Conservation (phyloP, 2,797 vertebrate species). For the Melanotaenia trifasciata region DNA sequence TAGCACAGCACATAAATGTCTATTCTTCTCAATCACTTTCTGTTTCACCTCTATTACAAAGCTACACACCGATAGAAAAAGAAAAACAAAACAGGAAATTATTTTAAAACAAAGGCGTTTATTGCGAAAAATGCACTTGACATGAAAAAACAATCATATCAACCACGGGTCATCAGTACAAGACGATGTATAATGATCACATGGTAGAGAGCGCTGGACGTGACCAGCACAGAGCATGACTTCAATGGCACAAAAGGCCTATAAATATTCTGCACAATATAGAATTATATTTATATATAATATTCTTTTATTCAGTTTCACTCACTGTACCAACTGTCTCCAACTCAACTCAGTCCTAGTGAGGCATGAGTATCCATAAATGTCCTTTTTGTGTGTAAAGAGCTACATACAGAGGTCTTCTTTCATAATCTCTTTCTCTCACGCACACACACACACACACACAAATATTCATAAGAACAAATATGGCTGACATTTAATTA, state of each 20-base stretch:
- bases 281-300: slow-evolving; percentile 76
- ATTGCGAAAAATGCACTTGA: slow-evolving; percentile 89
- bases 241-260: slow-evolving; percentile 83
- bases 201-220: slow-evolving; percentile 78
- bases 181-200: slow-evolving; percentile 87
- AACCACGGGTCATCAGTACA: slow-evolving; percentile 86
- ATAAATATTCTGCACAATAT: slow-evolving; percentile 87
- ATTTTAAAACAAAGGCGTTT: slow-evolving; percentile 87
- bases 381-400: slow-evolving; percentile 65
- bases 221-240: slow-evolving; percentile 77
- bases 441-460: slow-evolving; percentile 30
- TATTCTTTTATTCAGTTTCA: slow-evolving; percentile 51
- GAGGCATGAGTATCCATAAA: slow-evolving; percentile 62
- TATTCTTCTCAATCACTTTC: neutral
- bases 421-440: neutral
- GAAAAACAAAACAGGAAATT: slow-evolving; percentile 11
- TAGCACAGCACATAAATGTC: slow-evolving; percentile 29
- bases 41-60: slow-evolving; percentile 6
- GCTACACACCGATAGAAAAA: slow-evolving; percentile 14
- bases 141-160: slow-evolving; percentile 85
- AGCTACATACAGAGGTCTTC: slow-evolving; percentile 75
- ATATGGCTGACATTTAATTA: slow-evolving; percentile 74
- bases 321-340: slow-evolving; percentile 52
- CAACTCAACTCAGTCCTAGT: slow-evolving; percentile 45
- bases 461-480: slow-evolving; percentile 75